These are phyloP conservation scores for Lepidothrix coronata DNA, from an alignment of 2,113 vertebrate genomes.

Conservation along the genomic window DNA sequence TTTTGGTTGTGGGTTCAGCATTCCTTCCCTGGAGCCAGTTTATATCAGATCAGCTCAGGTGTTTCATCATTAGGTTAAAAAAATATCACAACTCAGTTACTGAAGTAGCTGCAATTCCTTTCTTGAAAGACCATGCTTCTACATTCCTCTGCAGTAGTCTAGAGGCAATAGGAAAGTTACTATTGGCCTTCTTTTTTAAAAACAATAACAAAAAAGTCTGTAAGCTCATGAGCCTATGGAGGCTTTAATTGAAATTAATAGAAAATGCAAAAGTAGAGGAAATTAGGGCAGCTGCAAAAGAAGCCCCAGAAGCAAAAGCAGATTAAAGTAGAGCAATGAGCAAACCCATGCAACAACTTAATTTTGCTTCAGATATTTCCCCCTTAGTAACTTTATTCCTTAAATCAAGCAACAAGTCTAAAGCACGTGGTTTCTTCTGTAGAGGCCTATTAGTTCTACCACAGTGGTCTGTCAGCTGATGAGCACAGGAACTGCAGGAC, in stretches of 20 bases:
- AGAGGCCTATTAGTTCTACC: not conserved
- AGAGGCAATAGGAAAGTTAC: not conserved
- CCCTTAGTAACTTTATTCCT: not conserved
- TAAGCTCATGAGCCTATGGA: not conserved
- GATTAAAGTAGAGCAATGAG: conserved; percentile 33
- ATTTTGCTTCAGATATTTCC: conserved; percentile 17
- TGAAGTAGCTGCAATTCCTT: not conserved
- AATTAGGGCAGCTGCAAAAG: conserved; percentile 49
- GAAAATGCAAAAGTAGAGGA: conserved; percentile 24
- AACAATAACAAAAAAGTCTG: not conserved
- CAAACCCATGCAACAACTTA: conserved; percentile 11
- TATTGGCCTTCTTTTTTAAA: not conserved
- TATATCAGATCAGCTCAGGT: not conserved
- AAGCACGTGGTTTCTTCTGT: not conserved
- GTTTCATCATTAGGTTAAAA: not conserved
- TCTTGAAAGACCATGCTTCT: not conserved
- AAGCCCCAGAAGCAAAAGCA: conserved; percentile 27
- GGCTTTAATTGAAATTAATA: conserved; percentile 33
- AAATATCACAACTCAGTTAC: not conserved
- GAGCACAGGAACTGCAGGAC: not conserved
- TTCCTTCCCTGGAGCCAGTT: not conserved
- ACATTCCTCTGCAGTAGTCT: not conserved
- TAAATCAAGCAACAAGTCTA: not conserved
- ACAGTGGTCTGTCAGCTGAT: not conserved
- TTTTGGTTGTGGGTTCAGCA: not conserved